Evolutionary conservation across 1,140 invertebrate genomes (phyloP), one percentile per base, ranked within the genome.

Genomic region (Argopecten irradians): DNA sequence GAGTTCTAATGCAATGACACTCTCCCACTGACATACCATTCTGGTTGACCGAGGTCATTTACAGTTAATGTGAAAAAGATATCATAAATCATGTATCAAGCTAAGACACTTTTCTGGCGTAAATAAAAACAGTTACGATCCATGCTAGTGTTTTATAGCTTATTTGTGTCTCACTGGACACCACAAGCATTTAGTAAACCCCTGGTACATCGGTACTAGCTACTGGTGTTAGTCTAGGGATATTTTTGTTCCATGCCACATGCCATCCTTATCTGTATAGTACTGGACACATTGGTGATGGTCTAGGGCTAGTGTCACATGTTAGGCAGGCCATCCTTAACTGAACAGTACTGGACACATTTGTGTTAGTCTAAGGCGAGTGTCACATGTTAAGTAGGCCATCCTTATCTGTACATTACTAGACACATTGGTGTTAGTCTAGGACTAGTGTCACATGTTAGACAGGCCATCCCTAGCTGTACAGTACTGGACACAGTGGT

Each of bases 91-190:
- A 71, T 28, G 28, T 71, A 71, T n/a, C 55, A n/a, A 71, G 55
- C 55, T 28, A 28, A 71, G 55, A 71, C 55, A 71, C n/a, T 71
- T 71, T 71, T 5, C 55, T 28, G 55, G 55, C 55, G 55, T 71
- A 71, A 71, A 71, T 71, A 71, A 28, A 71, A 71, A 71, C 55
- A 71, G 55, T 71, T 71, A 71, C n/a, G 55, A 71, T n/a, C 55
- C 55, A n/a, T 71, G 55, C n/a, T n/a, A 71, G 55, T 71, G 55
- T 28, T 71, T 71, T 28, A 28, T 71, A 22, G 22, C 55, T n/a
- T 71, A 71, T 71, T 71, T 71, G 55, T 71, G 55, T n/a, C 55
- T 28, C 55, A 46, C 43, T 19, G 36, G 36, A 39, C 36, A 39
- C 36, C 36, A 39, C 5, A 8, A 13, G 43, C 22, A 46, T 46